Base-by-base conservation (phyloP, 2,888 invertebrate species). In the Fissipunctia ypsillon region DNA sequence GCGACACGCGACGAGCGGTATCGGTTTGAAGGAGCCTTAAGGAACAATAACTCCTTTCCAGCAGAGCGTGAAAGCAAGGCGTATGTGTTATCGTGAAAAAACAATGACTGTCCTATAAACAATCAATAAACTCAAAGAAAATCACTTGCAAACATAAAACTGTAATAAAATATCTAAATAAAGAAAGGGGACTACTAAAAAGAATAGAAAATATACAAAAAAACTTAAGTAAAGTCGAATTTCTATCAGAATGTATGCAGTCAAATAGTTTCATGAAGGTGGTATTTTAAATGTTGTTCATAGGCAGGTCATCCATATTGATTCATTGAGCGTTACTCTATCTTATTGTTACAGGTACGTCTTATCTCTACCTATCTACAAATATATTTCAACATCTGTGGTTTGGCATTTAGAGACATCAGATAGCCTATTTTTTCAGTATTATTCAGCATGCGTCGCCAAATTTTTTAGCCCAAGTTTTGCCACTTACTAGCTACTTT, bases 291-390 rank as follows among this genome's bases (percentile, higher is more conserved):
- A 52, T 14, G 9, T 28, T 50, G 5, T n/a, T 28, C 14, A 19
- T 14, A 12, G 25, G 14, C 31, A 31, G n/a, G n/a, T 28, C 10
- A n/a, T 19, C 3, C 59, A 60, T 38, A 38, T 63, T 16, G n/a
- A 72, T 60, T 16, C 28, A 16, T 16, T 35, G 12, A 60, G 19
- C 16, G 35, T 43, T 73, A 31, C 41, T 25, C 12, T 25, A 31
- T 31, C 2, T 41, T 48, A 56, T 5, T 1, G 16, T 59, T 16
- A 43, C 6, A 45, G n/a, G n/a, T 38, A 52, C n/a, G 10, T 56
- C 41, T 74, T 75, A 75, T 75, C 75, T 75, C 31, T 43, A 59
- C 28, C 28, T 74, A 50, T 74, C 66, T 43, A 59, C 19, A 75
- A n/a, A 65, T 5, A 64, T 16, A 75, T 75, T 75, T 66, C 59